phyloP scores from a whole-genome alignment of 2,797 vertebrate genomes.

The Peromyscus attwateri region DNA sequence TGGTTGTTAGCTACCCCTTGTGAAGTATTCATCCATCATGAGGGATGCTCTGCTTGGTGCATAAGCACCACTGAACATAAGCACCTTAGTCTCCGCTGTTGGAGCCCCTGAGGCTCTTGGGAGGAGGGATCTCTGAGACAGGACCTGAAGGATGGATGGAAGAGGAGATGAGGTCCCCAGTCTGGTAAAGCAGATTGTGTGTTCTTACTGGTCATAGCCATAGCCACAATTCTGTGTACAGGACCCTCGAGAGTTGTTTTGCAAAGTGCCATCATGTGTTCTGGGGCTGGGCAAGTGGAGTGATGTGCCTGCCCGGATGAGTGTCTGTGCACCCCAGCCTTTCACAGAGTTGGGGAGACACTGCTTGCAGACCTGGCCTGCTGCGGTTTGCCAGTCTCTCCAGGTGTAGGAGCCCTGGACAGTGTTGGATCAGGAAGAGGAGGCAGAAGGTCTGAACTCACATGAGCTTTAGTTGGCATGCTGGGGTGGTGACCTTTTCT shows the following conservation, averaged over 20 bases:
- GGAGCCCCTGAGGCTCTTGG: not conserved
- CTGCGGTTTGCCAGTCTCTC: conserved; percentile 46
- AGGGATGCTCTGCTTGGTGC: not conserved
- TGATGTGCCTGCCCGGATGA: not conserved
- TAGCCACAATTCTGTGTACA: not conserved
- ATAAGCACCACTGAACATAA: not conserved
- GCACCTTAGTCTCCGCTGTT: not conserved
- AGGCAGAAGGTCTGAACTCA: conserved; percentile 61
- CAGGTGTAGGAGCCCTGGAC: conserved; percentile 53
- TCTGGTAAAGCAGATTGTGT: not conserved
- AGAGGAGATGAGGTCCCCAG: not conserved
- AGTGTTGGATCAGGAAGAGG: conserved; percentile 35
- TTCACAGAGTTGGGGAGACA: not conserved
- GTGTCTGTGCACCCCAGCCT: not conserved
- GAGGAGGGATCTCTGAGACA: not conserved
- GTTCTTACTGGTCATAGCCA: not conserved
- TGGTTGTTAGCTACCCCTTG: not conserved
- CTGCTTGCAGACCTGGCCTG: not conserved
- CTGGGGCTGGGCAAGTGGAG: not conserved
- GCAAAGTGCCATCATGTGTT: not conserved
- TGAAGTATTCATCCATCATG: not conserved
- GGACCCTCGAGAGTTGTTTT: not conserved
- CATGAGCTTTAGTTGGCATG: not conserved
- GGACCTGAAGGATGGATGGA: not conserved
- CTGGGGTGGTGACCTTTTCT: conserved; percentile 11